Evolutionary conservation across 2,113 vertebrate species (phyloP).

Genomic region (Hypomesus transpacificus): DNA sequence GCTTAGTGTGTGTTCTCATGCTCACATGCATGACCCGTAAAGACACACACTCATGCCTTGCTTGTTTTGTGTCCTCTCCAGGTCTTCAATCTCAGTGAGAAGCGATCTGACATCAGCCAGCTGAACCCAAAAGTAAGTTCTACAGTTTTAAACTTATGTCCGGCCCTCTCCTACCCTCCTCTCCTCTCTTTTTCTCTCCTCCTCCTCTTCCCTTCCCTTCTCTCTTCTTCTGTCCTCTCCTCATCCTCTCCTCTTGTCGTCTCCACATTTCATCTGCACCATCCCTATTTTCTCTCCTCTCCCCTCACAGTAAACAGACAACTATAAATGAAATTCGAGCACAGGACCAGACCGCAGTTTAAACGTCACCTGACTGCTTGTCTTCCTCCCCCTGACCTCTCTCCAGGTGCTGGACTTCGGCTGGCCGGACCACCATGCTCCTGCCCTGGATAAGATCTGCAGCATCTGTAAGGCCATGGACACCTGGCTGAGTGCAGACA

Average conservation of each 20-base stretch:
- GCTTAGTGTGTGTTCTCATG: neutral
- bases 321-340: too few relatives aligned
- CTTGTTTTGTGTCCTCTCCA: conserved; percentile 40
- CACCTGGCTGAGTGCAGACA: conserved; percentile 87
- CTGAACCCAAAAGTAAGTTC: conserved; percentile 87
- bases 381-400: neutral
- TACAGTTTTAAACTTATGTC: too few relatives aligned
- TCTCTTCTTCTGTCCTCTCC: neutral
- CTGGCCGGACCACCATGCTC: conserved; percentile 95
- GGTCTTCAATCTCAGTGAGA: conserved; percentile 97
- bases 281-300: neutral
- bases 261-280: neutral
- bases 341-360: too few relatives aligned
- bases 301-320: neutral
- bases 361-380: too few relatives aligned
- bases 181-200: neutral
- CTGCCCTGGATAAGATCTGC: conserved; percentile 96
- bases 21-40: neutral
- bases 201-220: neutral
- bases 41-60: neutral
- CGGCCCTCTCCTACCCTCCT: too few relatives aligned
- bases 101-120: conserved; percentile 84
- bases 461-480: conserved; percentile 99
- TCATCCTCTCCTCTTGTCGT: neutral
- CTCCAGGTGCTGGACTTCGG: conserved; percentile 92